Evolutionary conservation across 2,888 invertebrate species (phyloP).

Genomic region (Trachelus iudaicus): DNA sequence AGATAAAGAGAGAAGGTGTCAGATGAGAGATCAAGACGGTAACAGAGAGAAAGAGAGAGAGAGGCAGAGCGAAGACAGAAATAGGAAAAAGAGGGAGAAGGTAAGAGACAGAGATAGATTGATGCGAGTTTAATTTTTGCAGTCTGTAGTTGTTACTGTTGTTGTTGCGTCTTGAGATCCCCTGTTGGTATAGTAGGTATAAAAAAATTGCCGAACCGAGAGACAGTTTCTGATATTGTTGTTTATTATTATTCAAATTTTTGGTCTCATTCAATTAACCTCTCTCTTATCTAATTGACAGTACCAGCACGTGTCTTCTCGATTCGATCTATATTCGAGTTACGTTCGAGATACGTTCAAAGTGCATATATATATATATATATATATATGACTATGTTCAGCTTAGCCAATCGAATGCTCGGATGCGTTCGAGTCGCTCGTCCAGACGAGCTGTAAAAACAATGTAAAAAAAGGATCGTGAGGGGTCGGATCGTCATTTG

Average conservation of each 20-base stretch:
- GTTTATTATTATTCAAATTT: background rate
- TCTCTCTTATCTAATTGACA: background rate
- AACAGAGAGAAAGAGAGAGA: constrained; percentile 28
- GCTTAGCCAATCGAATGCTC: background rate
- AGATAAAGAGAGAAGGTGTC: constrained; percentile 27
- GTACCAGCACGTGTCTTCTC: background rate
- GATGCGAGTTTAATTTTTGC: background rate
- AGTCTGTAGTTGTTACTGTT: constrained; percentile 3
- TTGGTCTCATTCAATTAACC: no score
- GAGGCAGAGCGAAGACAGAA: background rate
- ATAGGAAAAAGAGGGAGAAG: constrained; percentile 64
- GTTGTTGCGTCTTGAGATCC: constrained; percentile 7
- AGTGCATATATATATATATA: no score
- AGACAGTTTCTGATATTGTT: background rate
- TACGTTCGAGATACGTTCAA: background rate
- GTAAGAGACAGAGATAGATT: constrained; percentile 68
- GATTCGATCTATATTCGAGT: background rate
- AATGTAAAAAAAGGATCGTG: background rate
- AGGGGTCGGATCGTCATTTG: background rate
- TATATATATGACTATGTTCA: background rate
- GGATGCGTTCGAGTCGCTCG: background rate
- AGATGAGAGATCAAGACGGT: constrained; percentile 48
- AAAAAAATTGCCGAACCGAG: background rate
- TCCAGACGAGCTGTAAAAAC: background rate
- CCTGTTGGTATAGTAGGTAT: constrained; percentile 3